Percentiles rank a stretch among this genome's conserved stretches.
Conservation (phyloP, 2,888 invertebrate species). For the Morpho deidamia region DNA sequence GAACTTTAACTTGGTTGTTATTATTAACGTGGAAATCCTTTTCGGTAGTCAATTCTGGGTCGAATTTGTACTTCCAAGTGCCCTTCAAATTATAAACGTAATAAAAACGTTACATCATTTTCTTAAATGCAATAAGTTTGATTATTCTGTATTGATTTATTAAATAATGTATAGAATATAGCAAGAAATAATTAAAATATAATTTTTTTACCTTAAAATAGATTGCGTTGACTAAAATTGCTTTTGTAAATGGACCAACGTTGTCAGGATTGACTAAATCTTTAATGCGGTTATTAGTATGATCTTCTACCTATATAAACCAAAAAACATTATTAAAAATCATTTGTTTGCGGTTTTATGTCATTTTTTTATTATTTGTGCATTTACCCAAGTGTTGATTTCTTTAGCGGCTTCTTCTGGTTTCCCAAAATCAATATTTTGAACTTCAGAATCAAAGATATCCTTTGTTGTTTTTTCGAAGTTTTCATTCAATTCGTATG, state of each 20-base stretch:
- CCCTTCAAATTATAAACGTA: conserved; percentile 50
- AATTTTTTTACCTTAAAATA: conserved; percentile 83
- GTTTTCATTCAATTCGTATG: conserved; percentile 63
- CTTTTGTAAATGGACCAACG: conserved; percentile 72
- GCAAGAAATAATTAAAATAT: not conserved
- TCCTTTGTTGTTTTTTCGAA: conserved; percentile 76
- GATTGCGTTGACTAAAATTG: conserved; percentile 89
- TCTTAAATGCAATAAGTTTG: no score
- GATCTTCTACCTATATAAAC: conserved; percentile 53
- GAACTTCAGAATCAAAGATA: conserved; percentile 80
- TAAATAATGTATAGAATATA: not conserved
- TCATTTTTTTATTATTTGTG: not conserved
- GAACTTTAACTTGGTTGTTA: conserved; percentile 76
- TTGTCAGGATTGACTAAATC: conserved; percentile 78
- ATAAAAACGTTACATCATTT: no score
- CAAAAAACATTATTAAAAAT: not conserved
- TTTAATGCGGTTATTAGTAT: conserved; percentile 62
- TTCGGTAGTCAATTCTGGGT: conserved; percentile 67
- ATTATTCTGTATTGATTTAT: no score
- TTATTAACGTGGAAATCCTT: conserved; percentile 81
- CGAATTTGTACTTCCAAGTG: conserved; percentile 83
- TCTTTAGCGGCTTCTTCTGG: conserved; percentile 55
- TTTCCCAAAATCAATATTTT: conserved; percentile 79
- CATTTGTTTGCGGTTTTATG: not conserved
- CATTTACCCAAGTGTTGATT: conserved; percentile 87